These are phyloP conservation scores for Wiebesia pumilae DNA, from an alignment of 1,140 invertebrate genomes.

Conservation along the genomic window DNA sequence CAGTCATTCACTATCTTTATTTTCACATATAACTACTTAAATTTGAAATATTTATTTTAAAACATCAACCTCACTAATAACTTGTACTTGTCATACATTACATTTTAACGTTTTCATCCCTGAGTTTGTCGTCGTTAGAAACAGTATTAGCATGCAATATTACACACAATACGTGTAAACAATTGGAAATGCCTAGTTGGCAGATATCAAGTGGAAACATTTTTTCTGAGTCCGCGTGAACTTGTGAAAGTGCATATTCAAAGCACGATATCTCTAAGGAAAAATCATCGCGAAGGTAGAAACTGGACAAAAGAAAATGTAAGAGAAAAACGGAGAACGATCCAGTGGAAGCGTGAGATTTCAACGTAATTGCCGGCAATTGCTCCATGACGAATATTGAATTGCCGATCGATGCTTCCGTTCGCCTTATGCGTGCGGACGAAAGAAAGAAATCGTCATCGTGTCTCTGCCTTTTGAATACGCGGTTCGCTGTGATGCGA, in stretches of 20 bases:
- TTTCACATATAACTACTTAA: too few relatives aligned
- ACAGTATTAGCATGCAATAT: not conserved
- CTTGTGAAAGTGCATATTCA: not conserved
- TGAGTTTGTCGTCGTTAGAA: not conserved
- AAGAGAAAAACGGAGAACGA: not conserved
- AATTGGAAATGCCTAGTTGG: not conserved
- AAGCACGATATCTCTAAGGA: not conserved
- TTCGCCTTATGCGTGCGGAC: slow-evolving; percentile 48
- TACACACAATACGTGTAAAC: not conserved
- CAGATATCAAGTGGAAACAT: slow-evolving; percentile 11
- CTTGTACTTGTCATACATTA: too few relatives aligned
- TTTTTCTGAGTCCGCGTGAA: not conserved
- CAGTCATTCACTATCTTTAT: too few relatives aligned
- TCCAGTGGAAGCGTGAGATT: slow-evolving; percentile 53
- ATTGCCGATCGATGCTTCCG: slow-evolving; percentile 65
- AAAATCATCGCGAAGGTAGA: not conserved
- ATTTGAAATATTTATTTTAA: too few relatives aligned
- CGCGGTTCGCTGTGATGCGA: not conserved
- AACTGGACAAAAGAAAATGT: not conserved
- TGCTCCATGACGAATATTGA: slow-evolving; percentile 66
- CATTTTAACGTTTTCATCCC: not conserved
- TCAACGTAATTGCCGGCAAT: slow-evolving; percentile 49
- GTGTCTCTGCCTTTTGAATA: not conserved
- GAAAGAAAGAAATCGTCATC: not conserved
- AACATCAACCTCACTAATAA: too few relatives aligned